Percentiles rank a stretch among this genome's conserved stretches.
These are phyloP conservation scores for Orius laevigatus DNA, from an alignment of 1,140 invertebrate genomes.

Conservation along the genomic window DNA sequence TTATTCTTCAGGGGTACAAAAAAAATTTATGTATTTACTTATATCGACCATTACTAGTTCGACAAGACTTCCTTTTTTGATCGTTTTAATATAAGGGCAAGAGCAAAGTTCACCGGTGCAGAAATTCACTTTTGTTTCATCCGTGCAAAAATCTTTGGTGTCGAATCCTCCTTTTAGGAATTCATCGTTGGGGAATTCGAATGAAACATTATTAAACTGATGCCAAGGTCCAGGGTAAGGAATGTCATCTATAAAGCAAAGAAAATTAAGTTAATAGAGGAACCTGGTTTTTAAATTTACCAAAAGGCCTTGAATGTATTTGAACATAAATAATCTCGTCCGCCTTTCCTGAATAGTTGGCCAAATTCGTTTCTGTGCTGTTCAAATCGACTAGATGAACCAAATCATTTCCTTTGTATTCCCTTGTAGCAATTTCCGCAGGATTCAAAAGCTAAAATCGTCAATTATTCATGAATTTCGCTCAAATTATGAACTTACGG, in stretches of 20 bases:
- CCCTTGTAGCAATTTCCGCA: constrained; percentile 10
- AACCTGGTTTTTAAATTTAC: constrained; percentile 10
- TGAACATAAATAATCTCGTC: constrained; percentile 15
- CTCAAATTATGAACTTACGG: background rate
- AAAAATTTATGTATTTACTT: constrained; percentile 11
- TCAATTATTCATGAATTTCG: too few species aligned
- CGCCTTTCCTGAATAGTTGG: constrained; percentile 9
- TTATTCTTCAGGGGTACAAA: background rate
- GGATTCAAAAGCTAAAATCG: constrained; percentile 19
- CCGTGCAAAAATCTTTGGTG: constrained; percentile 7
- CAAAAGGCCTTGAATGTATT: constrained; percentile 12
- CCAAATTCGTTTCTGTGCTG: constrained; percentile 6
- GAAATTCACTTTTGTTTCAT: constrained; percentile 6
- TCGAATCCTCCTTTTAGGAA: constrained; percentile 1
- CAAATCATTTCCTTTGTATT: constrained; percentile 15
- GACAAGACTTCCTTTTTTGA: constrained; percentile 14
- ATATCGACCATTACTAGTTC: constrained; percentile 19
- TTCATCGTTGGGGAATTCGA: constrained; percentile 15
- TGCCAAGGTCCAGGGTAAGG: constrained; percentile 18
- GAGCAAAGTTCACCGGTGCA: constrained; percentile 15
- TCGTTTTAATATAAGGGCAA: constrained; percentile 14
- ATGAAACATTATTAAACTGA: constrained; percentile 18
- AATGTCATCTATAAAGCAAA: constrained; percentile 7
- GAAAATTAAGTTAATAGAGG: background rate
- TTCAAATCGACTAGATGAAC: constrained; percentile 13